Evolutionary conservation across 2,113 vertebrate species (phyloP).

Genomic region (Hydrochoerus hydrochaeris): DNA sequence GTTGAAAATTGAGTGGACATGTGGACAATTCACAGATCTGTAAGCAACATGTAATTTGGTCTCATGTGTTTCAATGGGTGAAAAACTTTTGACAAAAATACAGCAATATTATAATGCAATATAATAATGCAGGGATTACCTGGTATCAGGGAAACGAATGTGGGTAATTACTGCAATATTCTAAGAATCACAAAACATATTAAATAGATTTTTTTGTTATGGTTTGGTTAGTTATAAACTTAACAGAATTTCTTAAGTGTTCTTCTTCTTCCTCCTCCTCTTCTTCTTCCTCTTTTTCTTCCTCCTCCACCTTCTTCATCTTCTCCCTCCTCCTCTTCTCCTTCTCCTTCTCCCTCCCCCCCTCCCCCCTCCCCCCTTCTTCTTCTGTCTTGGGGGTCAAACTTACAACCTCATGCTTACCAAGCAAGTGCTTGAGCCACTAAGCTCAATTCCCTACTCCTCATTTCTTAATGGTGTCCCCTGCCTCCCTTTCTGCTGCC

Average conservation of each 20-base stretch:
- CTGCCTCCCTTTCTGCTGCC: not conserved
- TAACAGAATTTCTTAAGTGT: not conserved
- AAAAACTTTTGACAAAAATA: not conserved
- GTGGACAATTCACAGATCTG: not conserved
- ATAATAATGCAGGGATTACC: not conserved
- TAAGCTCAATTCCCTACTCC: too few species aligned
- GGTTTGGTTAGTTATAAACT: not conserved
- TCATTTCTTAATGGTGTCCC: not conserved
- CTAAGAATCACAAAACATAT: not conserved
- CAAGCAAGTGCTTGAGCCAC: too few species aligned
- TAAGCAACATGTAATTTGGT: not conserved
- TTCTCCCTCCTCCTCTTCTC: too few species aligned
- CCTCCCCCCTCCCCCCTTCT: too few species aligned
- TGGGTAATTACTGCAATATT: not conserved
- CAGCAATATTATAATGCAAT: not conserved
- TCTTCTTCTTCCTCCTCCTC: too few species aligned
- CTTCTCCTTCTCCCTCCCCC: too few species aligned
- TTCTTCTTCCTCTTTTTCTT: too few species aligned
- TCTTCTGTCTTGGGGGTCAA: too few species aligned
- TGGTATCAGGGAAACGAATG: not conserved
- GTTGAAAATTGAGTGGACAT: not conserved
- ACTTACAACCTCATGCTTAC: too few species aligned
- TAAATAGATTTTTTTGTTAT: conserved; percentile 26
- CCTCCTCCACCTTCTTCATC: too few species aligned
- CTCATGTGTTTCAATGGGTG: not conserved